Conservation (phyloP, 2,888 invertebrate genomes). For the Drosophila affinis region DNA sequence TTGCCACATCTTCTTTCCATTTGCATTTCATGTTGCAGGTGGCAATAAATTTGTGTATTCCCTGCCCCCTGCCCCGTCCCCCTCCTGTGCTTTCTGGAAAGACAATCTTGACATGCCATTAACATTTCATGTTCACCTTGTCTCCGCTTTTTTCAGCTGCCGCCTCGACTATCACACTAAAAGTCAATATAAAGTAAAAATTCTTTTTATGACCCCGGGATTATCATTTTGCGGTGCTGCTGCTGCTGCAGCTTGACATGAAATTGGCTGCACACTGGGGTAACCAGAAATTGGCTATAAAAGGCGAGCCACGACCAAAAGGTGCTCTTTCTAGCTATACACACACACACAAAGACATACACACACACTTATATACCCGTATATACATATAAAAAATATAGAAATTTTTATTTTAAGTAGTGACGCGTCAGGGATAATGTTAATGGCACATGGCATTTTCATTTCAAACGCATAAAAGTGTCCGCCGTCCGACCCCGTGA, state of each 20-base stretch:
- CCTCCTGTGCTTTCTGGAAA: slow-evolving; percentile 20
- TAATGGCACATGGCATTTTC: slow-evolving; percentile 79
- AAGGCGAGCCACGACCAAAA: slow-evolving; percentile 67
- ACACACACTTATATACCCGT: background rate
- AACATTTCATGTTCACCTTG: slow-evolving; percentile 78
- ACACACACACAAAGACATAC: background rate
- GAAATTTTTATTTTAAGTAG: slow-evolving; percentile 79
- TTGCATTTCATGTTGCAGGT: slow-evolving; percentile 48
- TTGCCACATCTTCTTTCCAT: slow-evolving; percentile 16
- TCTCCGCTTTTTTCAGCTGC: slow-evolving; percentile 56
- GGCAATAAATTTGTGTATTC: slow-evolving; percentile 60
- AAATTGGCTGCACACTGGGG: too few species aligned
- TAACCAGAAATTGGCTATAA: slow-evolving; percentile 79
- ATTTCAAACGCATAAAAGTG: slow-evolving; percentile 77
- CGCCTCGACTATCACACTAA: slow-evolving; percentile 73
- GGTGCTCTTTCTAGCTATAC: slow-evolving; percentile 49
- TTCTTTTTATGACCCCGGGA: slow-evolving; percentile 78
- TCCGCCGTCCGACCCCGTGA: slow-evolving; percentile 55
- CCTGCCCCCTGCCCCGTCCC: background rate
- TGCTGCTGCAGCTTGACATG: slow-evolving; percentile 42
- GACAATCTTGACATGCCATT: slow-evolving; percentile 77
- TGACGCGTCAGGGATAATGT: slow-evolving; percentile 79
- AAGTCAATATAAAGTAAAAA: slow-evolving; percentile 79
- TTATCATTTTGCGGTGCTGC: slow-evolving; percentile 71
- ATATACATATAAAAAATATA: slow-evolving; percentile 61